Base-by-base conservation (phyloP, 2,113 vertebrate genomes). In the Eira barbara region DNA sequence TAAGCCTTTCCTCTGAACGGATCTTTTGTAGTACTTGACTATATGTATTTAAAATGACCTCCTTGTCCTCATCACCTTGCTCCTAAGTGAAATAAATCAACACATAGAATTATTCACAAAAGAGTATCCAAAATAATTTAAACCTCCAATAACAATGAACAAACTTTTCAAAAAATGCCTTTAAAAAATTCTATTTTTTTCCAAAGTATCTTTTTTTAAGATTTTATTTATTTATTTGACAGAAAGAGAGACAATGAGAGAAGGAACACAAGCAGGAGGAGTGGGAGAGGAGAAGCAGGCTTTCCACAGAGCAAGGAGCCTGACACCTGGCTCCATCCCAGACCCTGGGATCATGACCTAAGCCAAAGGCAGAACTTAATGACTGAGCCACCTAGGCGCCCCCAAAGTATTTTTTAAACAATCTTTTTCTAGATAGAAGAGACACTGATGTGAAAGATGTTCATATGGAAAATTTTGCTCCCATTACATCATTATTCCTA, bases 31-130 rank as follows among this genome's bases (percentile, higher is more conserved):
- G 89, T 78, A 99, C 95, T 97, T 97, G 96, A 94, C 80, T 97
- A 36, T 98, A 99, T 39, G 98, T 98, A 81, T 95, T 97, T 92
- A 59, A 95, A 97, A 99, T 98, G 59, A 99, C 98, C 97, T 95
- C 93, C 73, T 97, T 98, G 63, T 98, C 99, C 89, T 94, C 61
- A 94, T 98, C 98, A 92, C 97, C 96, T 89, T 98, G 98, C n/a
- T 98, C 98, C 99, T 99, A 76, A 90, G 97, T 86, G 59, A 95
- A 98, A 95, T 89, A 95, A 98, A 95, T 87, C 11, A 94, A 97
- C 27, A 97, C 6, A 95, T 4, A 92, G 21, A 97, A 45, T 95
- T 93, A 94, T 12, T 78, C 20, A 92, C 11, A 92, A 79, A 73
- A 10, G 18, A 79, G 5, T 57, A 93, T 31, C 17, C n/a, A 80